A percentile compares a stretch with the other conserved stretches of the same genome.
Evolutionary conservation across 2,113 vertebrate species (phyloP).

Genomic region (Aphelocoma coerulescens): DNA sequence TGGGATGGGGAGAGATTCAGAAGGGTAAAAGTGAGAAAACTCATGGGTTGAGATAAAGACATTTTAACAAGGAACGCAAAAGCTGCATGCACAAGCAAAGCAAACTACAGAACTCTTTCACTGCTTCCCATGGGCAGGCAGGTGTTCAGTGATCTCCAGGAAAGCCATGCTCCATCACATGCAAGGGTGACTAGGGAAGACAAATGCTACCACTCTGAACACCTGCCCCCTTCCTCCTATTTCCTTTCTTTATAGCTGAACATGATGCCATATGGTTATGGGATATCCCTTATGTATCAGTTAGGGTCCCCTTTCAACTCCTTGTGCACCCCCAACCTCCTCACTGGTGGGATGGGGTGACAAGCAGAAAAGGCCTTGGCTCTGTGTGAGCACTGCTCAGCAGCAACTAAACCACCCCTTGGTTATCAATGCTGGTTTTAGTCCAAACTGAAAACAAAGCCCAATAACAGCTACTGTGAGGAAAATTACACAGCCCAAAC

Average conservation of each 20-base stretch:
- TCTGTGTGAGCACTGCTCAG: background rate
- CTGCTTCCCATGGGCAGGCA: background rate
- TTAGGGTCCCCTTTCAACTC: background rate
- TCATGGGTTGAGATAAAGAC: background rate
- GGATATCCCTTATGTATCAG: background rate
- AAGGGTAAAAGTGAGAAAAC: background rate
- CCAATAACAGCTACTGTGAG: background rate
- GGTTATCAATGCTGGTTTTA: background rate
- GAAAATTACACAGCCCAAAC: background rate
- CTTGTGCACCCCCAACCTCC: background rate
- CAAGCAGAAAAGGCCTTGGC: background rate
- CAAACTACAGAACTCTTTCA: background rate
- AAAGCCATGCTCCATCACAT: background rate
- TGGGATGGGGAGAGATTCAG: background rate
- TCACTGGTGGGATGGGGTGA: fast-evolving
- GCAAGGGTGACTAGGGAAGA: background rate
- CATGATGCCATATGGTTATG: background rate
- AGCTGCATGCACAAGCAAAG: background rate
- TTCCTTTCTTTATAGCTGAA: background rate
- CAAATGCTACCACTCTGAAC: background rate
- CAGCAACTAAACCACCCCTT: background rate
- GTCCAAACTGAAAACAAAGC: background rate
- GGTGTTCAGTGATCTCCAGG: background rate
- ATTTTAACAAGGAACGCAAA: background rate
- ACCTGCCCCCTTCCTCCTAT: background rate